Evolutionary conservation across 2,888 invertebrate species (phyloP), one percentile per base, ranked within the genome.

Genomic region (Leptinotarsa peninsularis): DNA sequence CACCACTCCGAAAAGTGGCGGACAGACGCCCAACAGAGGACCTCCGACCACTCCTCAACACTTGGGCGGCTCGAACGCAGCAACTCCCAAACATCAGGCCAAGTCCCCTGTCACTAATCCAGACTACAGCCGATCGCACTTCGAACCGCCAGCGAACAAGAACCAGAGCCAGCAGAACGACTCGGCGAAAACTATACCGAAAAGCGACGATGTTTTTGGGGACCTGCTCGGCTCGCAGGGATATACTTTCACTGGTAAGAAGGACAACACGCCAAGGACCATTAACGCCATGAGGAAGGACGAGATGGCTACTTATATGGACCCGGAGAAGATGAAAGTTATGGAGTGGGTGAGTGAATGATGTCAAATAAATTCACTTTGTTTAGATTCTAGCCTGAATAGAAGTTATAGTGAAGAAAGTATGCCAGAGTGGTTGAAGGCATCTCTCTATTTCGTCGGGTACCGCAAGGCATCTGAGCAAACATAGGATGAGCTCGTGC

Each of bases 211-310:
- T 86, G 94, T 96, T 43, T 98, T 98, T 89, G 97, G 95, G 23
- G 98, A 98, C 87, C 90, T 98, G 21, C 90, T 98, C 14, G 98
- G 97, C 17, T 95, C 94, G 81, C 97, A 97, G 86, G 96, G 96
- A 0, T 97, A 97, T 85, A 93, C 93, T 79, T 96, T 96, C 88
- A 89, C 92, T 7, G 93, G 93, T 67, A 94, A 93, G 83, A 91
- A 90, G 77, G 93, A 93, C 77, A 90, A 93, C 58, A 94, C 94
- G 2, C 97, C 97, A 0, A 91, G 92, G 81, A 97, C 97, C 2
- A 96, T 98, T 84, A 98, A 97, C 86, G 96, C 94, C 79, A 97
- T 98, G 97, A 90, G 97, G 43, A 96, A 96, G 85, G 95, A 94
- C 79, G 95, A 96, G 83, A 89, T 96, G 84, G 94, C 93, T 1